Evolutionary conservation across 2,797 vertebrate species (phyloP), one percentile per base, ranked within the genome.

Genomic region (Chelonia mydas): DNA sequence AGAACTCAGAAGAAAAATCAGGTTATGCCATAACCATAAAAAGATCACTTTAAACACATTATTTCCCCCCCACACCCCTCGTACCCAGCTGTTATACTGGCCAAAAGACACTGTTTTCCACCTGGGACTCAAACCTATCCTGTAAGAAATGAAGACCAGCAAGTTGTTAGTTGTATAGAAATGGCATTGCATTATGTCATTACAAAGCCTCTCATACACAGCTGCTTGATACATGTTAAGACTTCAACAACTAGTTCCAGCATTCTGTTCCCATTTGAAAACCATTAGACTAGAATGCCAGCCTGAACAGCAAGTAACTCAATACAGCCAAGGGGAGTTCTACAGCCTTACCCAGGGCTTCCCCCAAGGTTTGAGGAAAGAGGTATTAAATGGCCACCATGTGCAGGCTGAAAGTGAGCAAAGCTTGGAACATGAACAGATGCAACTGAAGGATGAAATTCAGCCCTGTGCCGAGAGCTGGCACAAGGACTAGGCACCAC

Each of bases 151-250:
- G 28, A 84, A 76, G 27, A 76, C 25, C 12, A 87, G 89, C 89
- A 94, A 97, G 91, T 84, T 95, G 53, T 41, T 94, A 87, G 83
- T 2, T 81, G 33, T 11, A 83, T 0, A 65, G 87, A 41, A 87
- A 72, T 10, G 82, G 7, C n/a, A 5, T 33, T 82, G 77, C 80
- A 92, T 53, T 92, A 65, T 77, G 78, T 83, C 94, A 91, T 54
- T 65, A 88, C 86, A 65, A 77, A 97, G 61, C 80, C 91, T 82
- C 89, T 92, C 90, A 86, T 31, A 74, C 87, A 59, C 89, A 95
- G 95, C 93, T 95, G 94, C 94, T 47, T 90, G 82, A 86, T 87
- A 94, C 86, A 84, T 91, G 90, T 89, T 81, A 89, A 97, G 89
- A 84, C 3, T 76, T 76, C 72, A 76, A 28, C 45, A 47, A 76